phyloP scores from a whole-genome alignment of 2,113 vertebrate genomes.

The Pongo pygmaeus region DNA sequence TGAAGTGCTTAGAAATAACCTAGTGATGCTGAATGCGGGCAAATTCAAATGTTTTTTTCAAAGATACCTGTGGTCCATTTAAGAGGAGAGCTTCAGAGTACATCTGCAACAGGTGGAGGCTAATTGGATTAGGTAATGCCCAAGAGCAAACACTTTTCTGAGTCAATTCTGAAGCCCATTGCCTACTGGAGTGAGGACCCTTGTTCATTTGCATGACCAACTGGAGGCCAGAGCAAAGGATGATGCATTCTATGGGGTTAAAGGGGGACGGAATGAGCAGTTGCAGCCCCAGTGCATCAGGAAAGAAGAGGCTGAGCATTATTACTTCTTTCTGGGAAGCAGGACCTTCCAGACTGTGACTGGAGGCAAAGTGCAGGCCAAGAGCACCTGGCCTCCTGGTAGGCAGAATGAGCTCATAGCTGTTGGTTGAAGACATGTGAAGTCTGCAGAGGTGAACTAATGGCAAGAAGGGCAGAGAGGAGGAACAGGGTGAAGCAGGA shows the following conservation, averaged over 20 bases:
- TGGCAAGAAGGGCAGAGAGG: slow-evolving; percentile 31
- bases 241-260: neutral
- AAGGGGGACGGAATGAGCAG: neutral
- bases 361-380: slow-evolving; percentile 58
- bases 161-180: neutral
- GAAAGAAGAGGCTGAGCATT: slow-evolving; percentile 57
- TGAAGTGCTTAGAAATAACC: slow-evolving; percentile 43
- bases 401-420: slow-evolving; percentile 71
- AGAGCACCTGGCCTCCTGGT: slow-evolving; percentile 67
- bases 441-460: slow-evolving; percentile 37
- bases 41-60: slow-evolving; percentile 34
- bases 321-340: slow-evolving; percentile 74
- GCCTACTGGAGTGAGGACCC: neutral
- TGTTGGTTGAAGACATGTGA: slow-evolving; percentile 59
- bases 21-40: neutral
- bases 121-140: neutral
- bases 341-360: slow-evolving; percentile 65
- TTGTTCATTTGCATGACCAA: neutral
- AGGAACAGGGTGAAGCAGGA: neutral
- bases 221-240: neutral
- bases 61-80: slow-evolving; percentile 35
- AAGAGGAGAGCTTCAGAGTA: neutral
- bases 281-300: slow-evolving; percentile 49
- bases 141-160: slow-evolving; percentile 2
- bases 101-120: neutral